Percentiles rank a stretch among this genome's conserved stretches.
Conservation (phyloP, 2,888 invertebrate genomes). For the Gymnoscelis rufifasciata region DNA sequence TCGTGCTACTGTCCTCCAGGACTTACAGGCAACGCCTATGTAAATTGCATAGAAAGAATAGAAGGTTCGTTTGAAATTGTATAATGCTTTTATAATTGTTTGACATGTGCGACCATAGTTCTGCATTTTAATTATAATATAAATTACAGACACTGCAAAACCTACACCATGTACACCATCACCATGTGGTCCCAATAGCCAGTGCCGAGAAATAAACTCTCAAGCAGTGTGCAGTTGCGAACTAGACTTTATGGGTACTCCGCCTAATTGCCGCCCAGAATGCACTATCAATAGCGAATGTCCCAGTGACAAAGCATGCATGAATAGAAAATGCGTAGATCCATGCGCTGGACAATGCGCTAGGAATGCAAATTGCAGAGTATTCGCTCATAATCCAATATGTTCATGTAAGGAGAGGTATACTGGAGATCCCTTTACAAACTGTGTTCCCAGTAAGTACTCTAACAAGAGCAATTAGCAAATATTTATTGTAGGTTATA, state of each 20-base stretch:
- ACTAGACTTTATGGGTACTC: constrained; percentile 84
- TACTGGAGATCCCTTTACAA: constrained; percentile 88
- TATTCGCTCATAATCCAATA: constrained; percentile 89
- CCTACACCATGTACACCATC: constrained; percentile 83
- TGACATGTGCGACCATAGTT: not conserved
- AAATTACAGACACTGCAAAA: constrained; percentile 52
- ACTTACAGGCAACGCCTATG: constrained; percentile 85
- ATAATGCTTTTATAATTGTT: not conserved
- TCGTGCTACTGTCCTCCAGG: constrained; percentile 84
- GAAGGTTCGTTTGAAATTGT: constrained; percentile 50
- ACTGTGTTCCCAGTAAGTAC: constrained; percentile 73
- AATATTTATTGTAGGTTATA: too few relatives aligned
- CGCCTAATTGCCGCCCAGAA: constrained; percentile 89
- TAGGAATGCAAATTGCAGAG: constrained; percentile 87
- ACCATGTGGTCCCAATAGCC: constrained; percentile 88
- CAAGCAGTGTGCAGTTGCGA: constrained; percentile 87
- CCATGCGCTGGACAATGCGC: constrained; percentile 90
- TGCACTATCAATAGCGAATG: constrained; percentile 90
- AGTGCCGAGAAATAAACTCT: constrained; percentile 83
- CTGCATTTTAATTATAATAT: not conserved
- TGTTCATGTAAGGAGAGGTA: constrained; percentile 86
- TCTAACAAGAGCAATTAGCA: too few relatives aligned
- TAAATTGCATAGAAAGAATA: constrained; percentile 73
- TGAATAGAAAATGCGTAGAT: constrained; percentile 86
- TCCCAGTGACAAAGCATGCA: constrained; percentile 85